Conservation (phyloP, 2,113 vertebrate genomes). For the Neoarius graeffei region DNA sequence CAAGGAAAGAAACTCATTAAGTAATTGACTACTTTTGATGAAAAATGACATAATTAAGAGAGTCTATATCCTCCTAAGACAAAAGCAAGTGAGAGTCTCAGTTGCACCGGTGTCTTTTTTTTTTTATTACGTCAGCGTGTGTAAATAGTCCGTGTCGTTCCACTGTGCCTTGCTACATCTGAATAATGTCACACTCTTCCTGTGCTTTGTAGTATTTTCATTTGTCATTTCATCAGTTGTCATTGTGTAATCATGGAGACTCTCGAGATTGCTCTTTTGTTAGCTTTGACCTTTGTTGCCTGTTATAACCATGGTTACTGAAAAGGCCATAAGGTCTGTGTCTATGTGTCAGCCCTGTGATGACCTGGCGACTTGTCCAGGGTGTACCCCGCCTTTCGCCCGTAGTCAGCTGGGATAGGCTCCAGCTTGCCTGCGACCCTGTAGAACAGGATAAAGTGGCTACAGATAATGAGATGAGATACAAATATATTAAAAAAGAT, state of each 20-base stretch:
- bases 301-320: background rate
- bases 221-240: background rate
- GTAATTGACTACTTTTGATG: background rate
- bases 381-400: no score
- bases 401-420: no score
- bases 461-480: no score
- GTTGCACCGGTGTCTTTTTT: background rate
- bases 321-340: slow-evolving; percentile 26
- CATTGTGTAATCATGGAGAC: background rate
- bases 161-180: background rate
- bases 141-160: background rate
- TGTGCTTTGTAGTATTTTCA: background rate
- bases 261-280: background rate
- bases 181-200: background rate
- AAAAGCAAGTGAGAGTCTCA: background rate
- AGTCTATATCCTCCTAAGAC: background rate
- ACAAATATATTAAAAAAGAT: no score
- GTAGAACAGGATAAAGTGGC: no score
- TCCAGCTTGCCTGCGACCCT: no score
- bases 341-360: no score
- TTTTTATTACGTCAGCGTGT: background rate
- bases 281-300: slow-evolving; percentile 4
- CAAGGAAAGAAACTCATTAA: background rate
- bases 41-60: background rate
- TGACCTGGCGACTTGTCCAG: no score